Evolutionary conservation across 1,140 invertebrate species (phyloP).

Genomic region (Phocides pigmalion): DNA sequence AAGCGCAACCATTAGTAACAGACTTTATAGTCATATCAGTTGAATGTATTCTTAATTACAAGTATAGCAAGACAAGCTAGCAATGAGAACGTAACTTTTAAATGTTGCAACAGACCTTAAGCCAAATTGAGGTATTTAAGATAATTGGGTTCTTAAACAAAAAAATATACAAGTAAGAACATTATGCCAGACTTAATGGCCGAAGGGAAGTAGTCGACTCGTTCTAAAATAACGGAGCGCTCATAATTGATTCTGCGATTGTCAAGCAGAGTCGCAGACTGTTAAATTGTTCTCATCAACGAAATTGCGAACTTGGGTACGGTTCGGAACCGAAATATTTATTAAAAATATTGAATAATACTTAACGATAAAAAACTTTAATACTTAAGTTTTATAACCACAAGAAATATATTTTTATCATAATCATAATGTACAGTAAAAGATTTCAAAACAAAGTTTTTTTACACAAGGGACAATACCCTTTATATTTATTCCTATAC

Average conservation of each 20-base stretch:
- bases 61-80: neutral
- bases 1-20: neutral
- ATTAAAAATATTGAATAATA: conserved; percentile 6
- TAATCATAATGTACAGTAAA: no score
- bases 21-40: neutral
- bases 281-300: conserved; percentile 26
- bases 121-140: conserved; percentile 29
- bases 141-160: conserved; percentile 18
- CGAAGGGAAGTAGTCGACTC: conserved; percentile 13
- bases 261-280: conserved; percentile 27
- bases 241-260: conserved; percentile 34
- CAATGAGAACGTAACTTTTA: conserved; percentile 17
- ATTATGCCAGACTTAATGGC: conserved; percentile 22
- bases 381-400: no score
- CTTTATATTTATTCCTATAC: no score
- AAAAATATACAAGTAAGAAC: conserved; percentile 27
- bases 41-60: neutral
- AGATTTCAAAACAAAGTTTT: no score
- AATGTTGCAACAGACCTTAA: conserved; percentile 30
- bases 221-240: conserved; percentile 27
- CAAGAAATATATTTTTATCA: no score
- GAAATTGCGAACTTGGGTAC: conserved; percentile 5
- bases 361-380: no score
- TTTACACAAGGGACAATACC: no score
- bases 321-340: conserved; percentile 3